Conservation (phyloP, 2,113 vertebrate species). For the Cepphus grylle region DNA sequence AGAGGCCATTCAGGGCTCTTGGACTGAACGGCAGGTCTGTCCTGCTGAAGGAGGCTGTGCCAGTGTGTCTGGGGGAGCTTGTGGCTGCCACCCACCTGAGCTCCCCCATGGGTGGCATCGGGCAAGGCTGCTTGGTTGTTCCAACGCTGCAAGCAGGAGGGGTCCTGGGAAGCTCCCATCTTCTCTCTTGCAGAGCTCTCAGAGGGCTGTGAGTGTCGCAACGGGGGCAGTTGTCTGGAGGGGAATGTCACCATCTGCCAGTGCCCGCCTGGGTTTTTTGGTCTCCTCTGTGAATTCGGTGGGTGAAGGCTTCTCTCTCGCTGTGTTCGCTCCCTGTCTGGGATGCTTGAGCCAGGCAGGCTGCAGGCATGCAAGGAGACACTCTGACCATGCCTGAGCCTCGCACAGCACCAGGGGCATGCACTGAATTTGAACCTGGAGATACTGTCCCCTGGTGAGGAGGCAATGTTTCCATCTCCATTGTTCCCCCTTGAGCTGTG, state of each 20-base stretch:
- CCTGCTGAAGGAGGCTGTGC: neutral
- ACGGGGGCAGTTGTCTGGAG: slow-evolving; percentile 87
- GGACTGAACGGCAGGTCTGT: neutral
- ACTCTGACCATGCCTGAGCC: neutral
- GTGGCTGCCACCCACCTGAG: neutral
- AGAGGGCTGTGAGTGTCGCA: slow-evolving; percentile 87
- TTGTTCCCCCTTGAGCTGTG: neutral
- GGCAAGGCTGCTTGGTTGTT: neutral
- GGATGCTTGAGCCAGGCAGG: neutral
- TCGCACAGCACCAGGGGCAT: neutral
- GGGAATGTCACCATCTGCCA: slow-evolving; percentile 84
- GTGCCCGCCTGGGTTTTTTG: slow-evolving; percentile 89
- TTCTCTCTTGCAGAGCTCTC: slow-evolving; percentile 54
- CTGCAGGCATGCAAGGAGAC: neutral
- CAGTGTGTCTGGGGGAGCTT: neutral
- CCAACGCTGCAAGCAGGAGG: neutral
- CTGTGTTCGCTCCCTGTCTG: neutral
- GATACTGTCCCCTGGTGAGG: neutral
- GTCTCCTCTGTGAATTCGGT: slow-evolving; percentile 93
- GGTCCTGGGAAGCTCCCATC: neutral
- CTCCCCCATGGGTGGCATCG: neutral
- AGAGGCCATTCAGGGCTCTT: neutral
- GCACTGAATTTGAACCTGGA: neutral
- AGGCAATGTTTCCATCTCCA: neutral
- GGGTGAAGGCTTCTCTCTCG: neutral